Evolutionary conservation across 2,113 vertebrate genomes (phyloP), one percentile per base, ranked within the genome.

Genomic region (Myrmecobius fasciatus): DNA sequence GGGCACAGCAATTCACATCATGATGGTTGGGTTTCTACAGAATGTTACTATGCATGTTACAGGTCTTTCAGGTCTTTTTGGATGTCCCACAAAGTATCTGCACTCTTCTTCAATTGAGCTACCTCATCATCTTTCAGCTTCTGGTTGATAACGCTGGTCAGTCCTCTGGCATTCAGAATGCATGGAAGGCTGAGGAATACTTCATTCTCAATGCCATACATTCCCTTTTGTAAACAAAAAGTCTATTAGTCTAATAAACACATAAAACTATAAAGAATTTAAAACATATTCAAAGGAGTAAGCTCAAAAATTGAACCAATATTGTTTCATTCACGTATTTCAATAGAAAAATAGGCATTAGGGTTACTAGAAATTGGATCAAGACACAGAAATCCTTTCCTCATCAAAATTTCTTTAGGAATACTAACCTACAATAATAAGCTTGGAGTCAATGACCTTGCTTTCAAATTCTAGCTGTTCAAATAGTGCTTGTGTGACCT

Each of bases 121-220:
- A 99, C 99, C 94, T 99, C 99, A 0, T 54, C 98, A 0, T 99
- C 99, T 1, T 98, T 99, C 97, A 99, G 99, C 91, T 99, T 99
- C 98, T 99, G 99, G 96, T 99, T 99, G 98, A 99, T 98, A 75
- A 99, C 99, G 17, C 99, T 99, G 94, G 98, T 98, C 92, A 99
- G 97, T 0, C 99, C 99, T 10, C 97, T 98, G 91, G 98, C 97
- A 96, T 98, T 99, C 92, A 99, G 98, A 75, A 99, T 98, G 56
- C 99, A 99, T 0, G 99, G 99, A 90, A 99, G 99, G 94, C 99
- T 99, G 98, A 99, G 97, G 98, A 99, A 99, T 96, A 99, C 99
- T 53, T 99, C 99, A 0, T 99, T 99, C 2, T 98, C 89, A n/a
- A 99, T 99, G 28, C 99, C 99, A 1, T 99, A 99, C 99, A 99